phyloP scores from a whole-genome alignment of 2,113 vertebrate species.

The Calypte anna region DNA sequence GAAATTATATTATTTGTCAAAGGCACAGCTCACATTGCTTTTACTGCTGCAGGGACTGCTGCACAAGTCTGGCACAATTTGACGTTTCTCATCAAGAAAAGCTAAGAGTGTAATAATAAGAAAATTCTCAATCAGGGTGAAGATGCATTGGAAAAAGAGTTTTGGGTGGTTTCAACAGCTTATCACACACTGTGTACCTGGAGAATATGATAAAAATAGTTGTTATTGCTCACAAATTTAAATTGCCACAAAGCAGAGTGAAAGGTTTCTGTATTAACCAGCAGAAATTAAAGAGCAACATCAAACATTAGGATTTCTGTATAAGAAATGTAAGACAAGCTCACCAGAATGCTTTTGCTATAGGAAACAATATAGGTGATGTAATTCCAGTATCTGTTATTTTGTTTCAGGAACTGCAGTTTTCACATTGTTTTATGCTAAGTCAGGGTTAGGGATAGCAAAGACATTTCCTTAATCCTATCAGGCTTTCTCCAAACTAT shows the following conservation, averaged over 20 bases:
- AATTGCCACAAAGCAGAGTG: background rate
- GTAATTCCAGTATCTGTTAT: background rate
- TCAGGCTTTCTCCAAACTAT: background rate
- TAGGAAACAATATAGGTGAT: background rate
- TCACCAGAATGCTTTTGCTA: background rate
- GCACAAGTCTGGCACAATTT: background rate
- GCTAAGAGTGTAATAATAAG: background rate
- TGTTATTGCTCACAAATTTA: background rate
- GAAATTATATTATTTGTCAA: background rate
- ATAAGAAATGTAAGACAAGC: background rate
- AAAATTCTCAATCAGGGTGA: background rate
- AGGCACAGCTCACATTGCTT: background rate
- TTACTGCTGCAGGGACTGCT: background rate
- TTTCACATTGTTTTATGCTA: background rate
- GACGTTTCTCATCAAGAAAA: background rate
- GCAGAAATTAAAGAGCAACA: background rate
- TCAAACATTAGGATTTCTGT: background rate
- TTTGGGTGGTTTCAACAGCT: background rate
- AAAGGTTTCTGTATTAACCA: background rate
- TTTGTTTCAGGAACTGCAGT: constrained; percentile 15
- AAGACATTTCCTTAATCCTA: constrained; percentile 27
- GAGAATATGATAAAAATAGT: background rate
- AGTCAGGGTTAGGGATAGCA: background rate
- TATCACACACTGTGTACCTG: background rate
- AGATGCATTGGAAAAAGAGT: background rate